phyloP scores from a whole-genome alignment of 2,113 vertebrate species.

The Nycticebus coucang region DNA sequence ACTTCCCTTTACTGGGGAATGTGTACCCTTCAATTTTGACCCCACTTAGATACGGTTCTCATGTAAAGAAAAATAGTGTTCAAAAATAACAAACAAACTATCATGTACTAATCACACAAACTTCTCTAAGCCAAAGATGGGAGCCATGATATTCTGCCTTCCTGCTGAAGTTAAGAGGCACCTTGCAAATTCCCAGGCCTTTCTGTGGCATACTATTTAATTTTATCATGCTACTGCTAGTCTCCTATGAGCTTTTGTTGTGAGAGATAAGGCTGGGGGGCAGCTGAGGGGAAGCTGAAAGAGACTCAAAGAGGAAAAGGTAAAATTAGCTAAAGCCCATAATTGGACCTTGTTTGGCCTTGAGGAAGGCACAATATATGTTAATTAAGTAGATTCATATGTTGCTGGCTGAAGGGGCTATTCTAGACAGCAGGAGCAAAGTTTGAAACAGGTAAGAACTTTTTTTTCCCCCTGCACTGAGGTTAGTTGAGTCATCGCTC shows the following conservation, averaged over 20 bases:
- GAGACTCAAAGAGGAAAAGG: conserved; percentile 63
- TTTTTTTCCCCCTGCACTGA: conserved; percentile 53
- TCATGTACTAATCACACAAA: neutral
- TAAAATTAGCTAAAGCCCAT: conserved; percentile 62
- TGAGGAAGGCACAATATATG: conserved; percentile 64
- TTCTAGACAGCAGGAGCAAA: conserved; percentile 34
- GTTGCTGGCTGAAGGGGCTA: conserved; percentile 44
- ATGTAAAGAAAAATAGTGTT: neutral
- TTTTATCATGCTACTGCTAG: conserved; percentile 27
- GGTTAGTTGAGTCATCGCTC: conserved; percentile 57
- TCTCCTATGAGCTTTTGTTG: conserved; percentile 63
- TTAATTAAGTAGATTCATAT: conserved; percentile 60
- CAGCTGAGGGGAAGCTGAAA: conserved; percentile 58
- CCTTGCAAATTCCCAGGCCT: conserved; percentile 42
- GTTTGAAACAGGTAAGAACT: conserved; percentile 67
- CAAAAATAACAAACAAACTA: conserved; percentile 32
- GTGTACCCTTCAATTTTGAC: neutral
- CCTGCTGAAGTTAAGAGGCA: conserved; percentile 45
- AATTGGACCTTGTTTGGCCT: conserved; percentile 61
- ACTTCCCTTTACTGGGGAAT: conserved; percentile 41
- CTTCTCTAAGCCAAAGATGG: conserved; percentile 31
- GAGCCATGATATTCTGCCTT: neutral
- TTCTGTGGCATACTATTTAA: conserved; percentile 59
- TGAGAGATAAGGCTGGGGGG: conserved; percentile 50
- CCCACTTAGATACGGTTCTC: conserved; percentile 27